Percentiles rank a stretch among this genome's conserved stretches.
These are phyloP conservation scores for Trididemnum miniatum DNA, from an alignment of 23 tunicate species.

Conservation along the genomic window DNA sequence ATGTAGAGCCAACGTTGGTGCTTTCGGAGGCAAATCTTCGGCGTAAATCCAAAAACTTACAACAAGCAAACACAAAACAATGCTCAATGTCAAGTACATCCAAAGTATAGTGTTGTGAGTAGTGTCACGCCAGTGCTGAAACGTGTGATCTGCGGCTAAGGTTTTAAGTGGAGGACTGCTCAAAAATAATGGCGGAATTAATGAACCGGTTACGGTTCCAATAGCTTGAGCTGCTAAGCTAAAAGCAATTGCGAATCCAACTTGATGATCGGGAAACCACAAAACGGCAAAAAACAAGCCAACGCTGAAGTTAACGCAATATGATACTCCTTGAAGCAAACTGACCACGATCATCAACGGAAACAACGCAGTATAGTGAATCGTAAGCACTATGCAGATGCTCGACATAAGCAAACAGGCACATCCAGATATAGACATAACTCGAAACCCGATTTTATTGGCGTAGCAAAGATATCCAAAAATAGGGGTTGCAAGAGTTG, in stretches of 20 bases:
- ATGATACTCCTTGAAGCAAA: conserved; percentile 5
- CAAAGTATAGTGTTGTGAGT: background rate
- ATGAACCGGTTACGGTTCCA: background rate
- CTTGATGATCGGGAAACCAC: conserved; percentile 6
- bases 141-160: background rate
- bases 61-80: background rate
- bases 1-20: background rate
- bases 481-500: background rate
- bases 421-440: background rate
- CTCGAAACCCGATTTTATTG: background rate
- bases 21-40: conserved; percentile 2
- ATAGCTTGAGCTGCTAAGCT: background rate
- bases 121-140: background rate
- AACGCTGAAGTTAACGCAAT: background rate
- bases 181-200: background rate
- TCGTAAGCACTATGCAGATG: background rate
- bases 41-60: background rate
- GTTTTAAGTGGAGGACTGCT: background rate
- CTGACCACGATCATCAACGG: background rate
- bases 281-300: conserved; percentile 1
- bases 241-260: background rate
- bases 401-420: background rate
- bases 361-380: background rate
- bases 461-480: background rate
- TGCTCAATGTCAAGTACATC: background rate